Evolutionary conservation across 2,888 invertebrate species (phyloP).

Genomic region (Sacculina carcini): DNA sequence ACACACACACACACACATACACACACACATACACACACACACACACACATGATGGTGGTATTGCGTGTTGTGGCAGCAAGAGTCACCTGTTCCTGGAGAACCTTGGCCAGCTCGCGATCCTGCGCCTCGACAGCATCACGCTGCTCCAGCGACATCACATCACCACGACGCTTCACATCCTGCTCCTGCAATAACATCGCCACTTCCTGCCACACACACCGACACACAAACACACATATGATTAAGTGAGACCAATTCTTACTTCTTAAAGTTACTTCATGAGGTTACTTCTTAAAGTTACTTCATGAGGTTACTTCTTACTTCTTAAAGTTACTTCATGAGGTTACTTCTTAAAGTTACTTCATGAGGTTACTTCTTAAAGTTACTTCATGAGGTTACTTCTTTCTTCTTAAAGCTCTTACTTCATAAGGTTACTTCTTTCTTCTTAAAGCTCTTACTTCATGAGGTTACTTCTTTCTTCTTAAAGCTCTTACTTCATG

Average conservation of each 20-base stretch:
- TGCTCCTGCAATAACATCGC: slow-evolving; percentile 47
- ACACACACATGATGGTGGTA: too few relatives aligned
- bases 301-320: too few relatives aligned
- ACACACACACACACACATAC: background rate
- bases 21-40: background rate
- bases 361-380: too few relatives aligned
- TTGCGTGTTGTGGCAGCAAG: background rate
- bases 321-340: too few relatives aligned
- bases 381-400: too few relatives aligned
- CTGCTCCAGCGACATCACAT: slow-evolving; percentile 31
- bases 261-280: background rate
- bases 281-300: too few relatives aligned
- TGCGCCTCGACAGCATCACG: slow-evolving; percentile 49
- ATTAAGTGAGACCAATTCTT: background rate
- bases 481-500: too few relatives aligned
- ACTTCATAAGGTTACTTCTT: too few relatives aligned
- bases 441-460: too few relatives aligned
- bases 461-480: too few relatives aligned
- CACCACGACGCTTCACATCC: slow-evolving; percentile 32
- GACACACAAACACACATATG: background rate
- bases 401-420: too few relatives aligned
- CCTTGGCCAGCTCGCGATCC: slow-evolving; percentile 45
- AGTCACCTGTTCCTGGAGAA: slow-evolving; percentile 35
- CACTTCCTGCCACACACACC: slow-evolving; percentile 28
- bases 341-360: too few relatives aligned